phyloP scores from a whole-genome alignment of 23 tunicate genomes.

The Halocynthia aurantium region DNA sequence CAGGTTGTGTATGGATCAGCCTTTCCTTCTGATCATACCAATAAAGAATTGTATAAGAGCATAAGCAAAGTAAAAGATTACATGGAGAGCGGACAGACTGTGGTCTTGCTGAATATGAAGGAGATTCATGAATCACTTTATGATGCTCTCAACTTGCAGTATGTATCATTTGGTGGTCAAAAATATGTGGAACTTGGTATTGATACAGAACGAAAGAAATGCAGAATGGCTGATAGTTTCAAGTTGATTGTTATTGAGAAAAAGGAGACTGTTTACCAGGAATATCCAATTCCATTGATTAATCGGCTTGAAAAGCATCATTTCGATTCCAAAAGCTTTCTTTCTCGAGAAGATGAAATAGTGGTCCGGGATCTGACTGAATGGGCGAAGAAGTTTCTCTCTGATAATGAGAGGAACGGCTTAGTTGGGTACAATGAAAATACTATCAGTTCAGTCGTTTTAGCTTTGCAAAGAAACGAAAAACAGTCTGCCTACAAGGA shows the following conservation, averaged over 20 bases:
- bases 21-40: conserved; percentile 41
- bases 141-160: conserved; percentile 58
- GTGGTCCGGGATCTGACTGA: neutral
- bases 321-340: conserved; percentile 22
- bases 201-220: conserved; percentile 47
- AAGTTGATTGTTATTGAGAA: conserved; percentile 48
- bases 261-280: conserved; percentile 32
- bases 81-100: conserved; percentile 51
- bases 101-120: conserved; percentile 34
- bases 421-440: conserved; percentile 48
- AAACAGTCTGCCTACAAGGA: neutral
- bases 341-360: neutral
- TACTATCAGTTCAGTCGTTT: conserved; percentile 30
- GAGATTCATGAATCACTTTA: conserved; percentile 53
- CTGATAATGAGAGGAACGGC: neutral
- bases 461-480: conserved; percentile 11
- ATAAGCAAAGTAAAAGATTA: conserved; percentile 34
- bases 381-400: conserved; percentile 29
- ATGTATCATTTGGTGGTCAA: conserved; percentile 55
- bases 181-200: conserved; percentile 53
- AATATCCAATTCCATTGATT: conserved; percentile 55
- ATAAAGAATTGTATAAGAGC: conserved; percentile 33
- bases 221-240: conserved; percentile 31
- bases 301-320: conserved; percentile 50
- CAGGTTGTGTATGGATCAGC: conserved; percentile 45